phyloP scores from a whole-genome alignment of 2,113 vertebrate genomes.

The Cavia porcellus region DNA sequence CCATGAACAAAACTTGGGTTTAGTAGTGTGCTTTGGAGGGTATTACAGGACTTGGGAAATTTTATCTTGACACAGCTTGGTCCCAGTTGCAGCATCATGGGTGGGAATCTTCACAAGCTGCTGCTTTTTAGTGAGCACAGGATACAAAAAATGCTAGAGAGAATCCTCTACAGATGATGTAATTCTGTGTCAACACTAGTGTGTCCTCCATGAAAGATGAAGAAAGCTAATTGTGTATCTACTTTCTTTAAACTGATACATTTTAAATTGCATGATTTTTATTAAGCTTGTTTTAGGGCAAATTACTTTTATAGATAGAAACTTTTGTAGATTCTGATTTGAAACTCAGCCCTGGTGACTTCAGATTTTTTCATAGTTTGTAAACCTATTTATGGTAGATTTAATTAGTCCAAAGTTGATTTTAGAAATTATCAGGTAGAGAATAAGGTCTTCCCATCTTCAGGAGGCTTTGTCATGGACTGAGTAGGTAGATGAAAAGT shows the following conservation, averaged over 20 bases:
- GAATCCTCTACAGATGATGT: not conserved
- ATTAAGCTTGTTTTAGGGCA: constrained; percentile 66
- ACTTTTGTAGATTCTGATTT: constrained; percentile 81
- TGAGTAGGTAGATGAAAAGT: constrained; percentile 63
- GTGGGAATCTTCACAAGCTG: not conserved
- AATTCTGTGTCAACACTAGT: constrained; percentile 2
- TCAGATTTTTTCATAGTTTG: constrained; percentile 66
- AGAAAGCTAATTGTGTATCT: constrained; percentile 62
- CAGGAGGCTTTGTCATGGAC: constrained; percentile 63
- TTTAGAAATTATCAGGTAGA: constrained; percentile 58
- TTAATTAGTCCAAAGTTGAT: constrained; percentile 57
- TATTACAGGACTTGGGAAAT: not conserved
- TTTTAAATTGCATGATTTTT: constrained; percentile 77
- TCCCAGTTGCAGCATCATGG: not conserved
- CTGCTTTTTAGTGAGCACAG: not conserved
- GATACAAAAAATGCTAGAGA: not conserved
- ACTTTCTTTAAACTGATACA: constrained; percentile 69
- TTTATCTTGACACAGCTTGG: not conserved
- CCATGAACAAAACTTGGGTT: not conserved
- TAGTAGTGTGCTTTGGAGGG: not conserved
- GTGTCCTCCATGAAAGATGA: constrained; percentile 9
- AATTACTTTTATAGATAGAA: constrained; percentile 74
- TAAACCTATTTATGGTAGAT: constrained; percentile 53
- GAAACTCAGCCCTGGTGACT: constrained; percentile 74
- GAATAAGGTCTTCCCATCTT: constrained; percentile 67